Conservation (phyloP, 1,140 invertebrate genomes). For the Microplitis mediator region DNA sequence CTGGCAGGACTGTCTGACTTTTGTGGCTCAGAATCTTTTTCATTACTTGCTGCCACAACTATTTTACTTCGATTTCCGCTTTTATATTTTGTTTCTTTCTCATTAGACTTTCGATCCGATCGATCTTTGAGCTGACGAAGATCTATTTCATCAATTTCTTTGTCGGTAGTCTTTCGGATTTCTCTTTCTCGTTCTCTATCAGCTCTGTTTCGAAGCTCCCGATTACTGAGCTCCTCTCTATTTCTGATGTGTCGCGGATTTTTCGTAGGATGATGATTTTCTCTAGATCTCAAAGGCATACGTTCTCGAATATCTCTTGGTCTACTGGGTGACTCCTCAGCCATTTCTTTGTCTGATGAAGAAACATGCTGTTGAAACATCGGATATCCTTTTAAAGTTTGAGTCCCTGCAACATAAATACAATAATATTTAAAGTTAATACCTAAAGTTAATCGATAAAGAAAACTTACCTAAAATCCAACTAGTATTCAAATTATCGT, state of each 20-base stretch:
- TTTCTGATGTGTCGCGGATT: slow-evolving; percentile 50
- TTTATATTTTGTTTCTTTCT: slow-evolving; percentile 43
- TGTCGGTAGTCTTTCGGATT: slow-evolving; percentile 14
- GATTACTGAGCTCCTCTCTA: slow-evolving; percentile 34
- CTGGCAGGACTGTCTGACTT: slow-evolving; percentile 53
- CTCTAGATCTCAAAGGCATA: slow-evolving; percentile 54
- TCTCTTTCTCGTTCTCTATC: slow-evolving; percentile 32
- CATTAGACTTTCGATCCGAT: slow-evolving; percentile 29
- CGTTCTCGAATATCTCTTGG: slow-evolving; percentile 47
- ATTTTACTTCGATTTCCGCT: slow-evolving; percentile 41
- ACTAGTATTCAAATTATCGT: slow-evolving; percentile 63
- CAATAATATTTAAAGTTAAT: neutral
- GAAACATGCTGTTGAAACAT: slow-evolving; percentile 60
- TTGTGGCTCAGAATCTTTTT: slow-evolving; percentile 50
- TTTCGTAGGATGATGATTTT: slow-evolving; percentile 55
- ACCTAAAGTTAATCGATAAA: neutral
- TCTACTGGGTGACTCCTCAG: slow-evolving; percentile 51
- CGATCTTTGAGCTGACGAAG: slow-evolving; percentile 47
- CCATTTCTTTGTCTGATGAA: slow-evolving; percentile 60
- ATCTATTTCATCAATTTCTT: slow-evolving; percentile 47
- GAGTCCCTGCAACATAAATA: slow-evolving; percentile 48
- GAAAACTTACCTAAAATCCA: slow-evolving; percentile 62
- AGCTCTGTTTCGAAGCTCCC: slow-evolving; percentile 33
- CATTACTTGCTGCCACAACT: slow-evolving; percentile 39
- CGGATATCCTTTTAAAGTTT: slow-evolving; percentile 61